Evolutionary conservation across 2,113 vertebrate species (phyloP).

Genomic region (Mystacornis crossleyi): DNA sequence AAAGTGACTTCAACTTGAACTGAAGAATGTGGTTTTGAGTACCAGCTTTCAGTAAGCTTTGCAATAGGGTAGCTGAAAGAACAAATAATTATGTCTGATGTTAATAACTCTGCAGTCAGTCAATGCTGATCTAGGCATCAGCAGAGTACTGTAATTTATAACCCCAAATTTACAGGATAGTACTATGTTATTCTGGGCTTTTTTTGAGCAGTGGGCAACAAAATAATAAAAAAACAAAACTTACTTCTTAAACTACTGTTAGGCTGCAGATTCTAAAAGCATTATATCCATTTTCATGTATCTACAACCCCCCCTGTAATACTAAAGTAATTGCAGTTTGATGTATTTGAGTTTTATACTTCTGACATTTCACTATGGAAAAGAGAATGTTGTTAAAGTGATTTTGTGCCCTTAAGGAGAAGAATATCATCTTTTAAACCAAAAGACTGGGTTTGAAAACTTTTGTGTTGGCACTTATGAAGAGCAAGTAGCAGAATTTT

Average conservation of each 20-base stretch:
- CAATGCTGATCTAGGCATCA: neutral
- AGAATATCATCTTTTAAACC: neutral
- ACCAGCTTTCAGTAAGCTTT: neutral
- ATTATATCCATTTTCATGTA: neutral
- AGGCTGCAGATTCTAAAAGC: neutral
- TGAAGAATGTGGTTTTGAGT: neutral
- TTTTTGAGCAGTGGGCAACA: neutral
- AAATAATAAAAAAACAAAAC: neutral
- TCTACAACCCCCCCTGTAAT: neutral
- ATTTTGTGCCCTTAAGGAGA: neutral
- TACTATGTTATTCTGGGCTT: neutral
- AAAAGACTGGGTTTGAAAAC: neutral
- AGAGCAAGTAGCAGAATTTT: neutral
- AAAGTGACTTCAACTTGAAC: neutral
- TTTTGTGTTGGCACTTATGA: neutral
- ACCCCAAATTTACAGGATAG: neutral
- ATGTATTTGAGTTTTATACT: neutral
- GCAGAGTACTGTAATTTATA: neutral
- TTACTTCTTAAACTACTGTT: neutral
- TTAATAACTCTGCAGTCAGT: neutral
- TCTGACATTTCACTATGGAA: neutral
- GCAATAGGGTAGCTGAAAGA: neutral
- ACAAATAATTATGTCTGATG: neutral
- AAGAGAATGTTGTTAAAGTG: neutral
- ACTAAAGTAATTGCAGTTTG: neutral